Conservation (phyloP, 2,888 invertebrate species). For the Balanococcus diminutus region DNA sequence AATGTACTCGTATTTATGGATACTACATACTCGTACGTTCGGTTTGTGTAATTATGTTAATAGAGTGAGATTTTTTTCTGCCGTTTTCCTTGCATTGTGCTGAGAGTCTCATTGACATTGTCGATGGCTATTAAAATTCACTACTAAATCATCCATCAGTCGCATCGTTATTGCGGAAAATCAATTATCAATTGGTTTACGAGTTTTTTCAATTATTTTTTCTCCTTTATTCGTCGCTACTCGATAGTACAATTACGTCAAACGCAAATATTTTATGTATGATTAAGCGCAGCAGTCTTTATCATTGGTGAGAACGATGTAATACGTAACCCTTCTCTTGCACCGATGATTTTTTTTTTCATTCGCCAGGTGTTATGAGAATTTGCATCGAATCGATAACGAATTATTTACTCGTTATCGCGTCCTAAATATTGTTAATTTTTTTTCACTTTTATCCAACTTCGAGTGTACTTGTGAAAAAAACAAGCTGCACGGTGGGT, state of each 20-base stretch:
- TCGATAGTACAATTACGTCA: background rate
- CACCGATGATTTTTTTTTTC: background rate
- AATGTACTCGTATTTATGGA: background rate
- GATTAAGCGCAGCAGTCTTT: slow-evolving; percentile 6
- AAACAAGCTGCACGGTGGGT: background rate
- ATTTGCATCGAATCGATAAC: background rate
- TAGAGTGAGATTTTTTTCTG: background rate
- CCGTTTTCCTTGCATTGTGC: background rate
- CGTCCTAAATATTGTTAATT: background rate
- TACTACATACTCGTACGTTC: too few relatives aligned
- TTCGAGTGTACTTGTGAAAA: background rate
- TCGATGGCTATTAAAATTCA: background rate
- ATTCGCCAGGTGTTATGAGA: background rate
- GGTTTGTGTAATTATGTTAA: slow-evolving; percentile 18
- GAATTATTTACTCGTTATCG: slow-evolving; percentile 4
- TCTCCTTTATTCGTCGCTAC: background rate
- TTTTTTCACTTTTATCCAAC: background rate
- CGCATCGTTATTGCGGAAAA: background rate
- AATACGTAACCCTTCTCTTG: background rate
- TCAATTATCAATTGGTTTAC: background rate
- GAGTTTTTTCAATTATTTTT: background rate
- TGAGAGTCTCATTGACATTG: too few relatives aligned
- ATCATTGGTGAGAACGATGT: background rate
- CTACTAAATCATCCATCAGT: background rate
- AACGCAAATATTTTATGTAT: background rate